A percentile compares a stretch with the other conserved stretches of the same genome.
These are phyloP conservation scores for Thymallus thymallus DNA, from an alignment of 2,113 vertebrate genomes.

Conservation along the genomic window DNA sequence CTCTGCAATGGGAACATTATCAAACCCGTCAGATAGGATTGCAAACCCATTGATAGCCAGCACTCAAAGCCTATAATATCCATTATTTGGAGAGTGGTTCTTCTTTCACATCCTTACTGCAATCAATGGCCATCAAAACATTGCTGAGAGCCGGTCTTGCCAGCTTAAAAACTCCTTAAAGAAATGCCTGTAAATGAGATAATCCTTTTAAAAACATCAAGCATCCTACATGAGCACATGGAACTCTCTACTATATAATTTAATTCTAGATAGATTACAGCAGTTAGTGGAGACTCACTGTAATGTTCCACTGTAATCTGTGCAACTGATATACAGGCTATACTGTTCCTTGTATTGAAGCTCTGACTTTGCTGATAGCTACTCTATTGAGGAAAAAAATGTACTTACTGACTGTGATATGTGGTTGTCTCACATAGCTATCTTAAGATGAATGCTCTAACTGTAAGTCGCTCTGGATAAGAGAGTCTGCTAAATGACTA, in stretches of 20 bases:
- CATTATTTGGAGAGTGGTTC: not conserved
- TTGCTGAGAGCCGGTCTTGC: not conserved
- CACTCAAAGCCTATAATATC: not conserved
- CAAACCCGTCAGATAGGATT: not conserved
- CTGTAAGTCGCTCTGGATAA: no score
- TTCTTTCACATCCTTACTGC: not conserved
- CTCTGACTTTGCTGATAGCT: no score
- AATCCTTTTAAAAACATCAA: not conserved
- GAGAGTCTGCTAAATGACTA: no score
- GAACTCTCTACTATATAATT: not conserved
- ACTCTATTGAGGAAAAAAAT: no score
- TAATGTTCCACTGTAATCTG: not conserved
- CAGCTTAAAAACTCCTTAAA: not conserved
- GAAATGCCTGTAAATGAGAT: not conserved
- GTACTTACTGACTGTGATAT: no score
- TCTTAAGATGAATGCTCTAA: no score
- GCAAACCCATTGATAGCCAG: not conserved
- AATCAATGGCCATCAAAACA: not conserved
- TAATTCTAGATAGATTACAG: not conserved
- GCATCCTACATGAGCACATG: not conserved
- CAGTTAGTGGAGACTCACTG: not conserved
- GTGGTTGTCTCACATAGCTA: no score
- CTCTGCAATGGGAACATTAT: slow-evolving; percentile 2
- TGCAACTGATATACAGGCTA: not conserved
- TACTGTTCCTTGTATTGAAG: not conserved